phyloP scores from a whole-genome alignment of 2,113 vertebrate species.

The Danionella cerebrum region DNA sequence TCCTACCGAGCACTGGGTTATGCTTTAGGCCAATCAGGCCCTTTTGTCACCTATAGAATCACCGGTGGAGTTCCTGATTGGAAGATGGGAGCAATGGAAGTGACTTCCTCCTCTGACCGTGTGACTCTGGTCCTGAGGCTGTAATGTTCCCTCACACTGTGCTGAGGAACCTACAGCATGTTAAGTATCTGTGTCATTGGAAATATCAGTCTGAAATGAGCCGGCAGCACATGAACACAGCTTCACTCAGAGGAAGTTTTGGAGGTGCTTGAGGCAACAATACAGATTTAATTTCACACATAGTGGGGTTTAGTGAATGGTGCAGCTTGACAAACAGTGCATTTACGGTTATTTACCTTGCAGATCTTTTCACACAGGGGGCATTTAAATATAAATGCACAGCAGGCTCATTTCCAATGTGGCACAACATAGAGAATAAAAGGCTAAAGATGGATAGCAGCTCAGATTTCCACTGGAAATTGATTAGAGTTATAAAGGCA shows the following conservation, averaged over 20 bases:
- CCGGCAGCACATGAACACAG: constrained; percentile 1
- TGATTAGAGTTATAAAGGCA: not conserved
- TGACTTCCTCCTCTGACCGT: constrained; percentile 13
- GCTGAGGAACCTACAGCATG: not conserved
- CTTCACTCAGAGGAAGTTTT: constrained; percentile 5
- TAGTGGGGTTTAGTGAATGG: not conserved
- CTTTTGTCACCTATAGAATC: constrained; percentile 18
- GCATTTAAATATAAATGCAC: not conserved
- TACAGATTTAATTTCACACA: constrained; percentile 19
- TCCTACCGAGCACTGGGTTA: constrained; percentile 44
- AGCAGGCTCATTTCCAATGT: not conserved
- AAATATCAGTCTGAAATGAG: constrained; percentile 6
- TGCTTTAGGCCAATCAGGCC: constrained; percentile 35
- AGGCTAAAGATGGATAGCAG: not conserved
- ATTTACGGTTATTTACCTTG: not conserved
- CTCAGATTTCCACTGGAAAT: not conserved
- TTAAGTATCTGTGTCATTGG: not conserved
- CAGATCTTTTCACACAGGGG: not conserved
- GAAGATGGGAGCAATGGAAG: constrained; percentile 13
- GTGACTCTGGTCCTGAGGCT: constrained; percentile 6
- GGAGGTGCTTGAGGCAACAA: not conserved
- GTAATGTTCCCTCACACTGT: not conserved
- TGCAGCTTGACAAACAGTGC: not conserved
- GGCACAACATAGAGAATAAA: not conserved
- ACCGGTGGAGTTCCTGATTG: constrained; percentile 16